phyloP scores from a whole-genome alignment of 2,797 vertebrate genomes.

The Balearica regulorum region DNA sequence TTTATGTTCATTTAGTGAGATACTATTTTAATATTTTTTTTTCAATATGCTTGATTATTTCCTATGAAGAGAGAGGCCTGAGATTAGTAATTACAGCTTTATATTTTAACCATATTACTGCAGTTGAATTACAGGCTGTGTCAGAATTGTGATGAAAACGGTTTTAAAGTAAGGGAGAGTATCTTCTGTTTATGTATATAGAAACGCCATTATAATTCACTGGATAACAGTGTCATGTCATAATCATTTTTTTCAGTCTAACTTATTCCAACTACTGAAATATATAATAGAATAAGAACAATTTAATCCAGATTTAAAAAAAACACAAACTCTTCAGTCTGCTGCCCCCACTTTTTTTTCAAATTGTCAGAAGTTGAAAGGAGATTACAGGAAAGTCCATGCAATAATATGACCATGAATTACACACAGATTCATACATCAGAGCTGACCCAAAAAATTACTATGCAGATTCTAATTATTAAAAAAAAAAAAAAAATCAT shows the following conservation, averaged over 20 bases:
- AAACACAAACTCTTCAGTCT: neutral
- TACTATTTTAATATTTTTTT: slow-evolving; percentile 8
- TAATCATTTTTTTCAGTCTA: neutral
- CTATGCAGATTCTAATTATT: neutral
- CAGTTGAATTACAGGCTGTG: neutral
- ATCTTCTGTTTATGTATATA: neutral
- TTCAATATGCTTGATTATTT: neutral
- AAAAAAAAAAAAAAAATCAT: neutral
- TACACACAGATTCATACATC: neutral
- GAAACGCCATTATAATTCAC: neutral
- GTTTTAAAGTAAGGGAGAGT: neutral
- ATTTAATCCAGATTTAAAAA: neutral
- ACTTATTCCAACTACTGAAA: neutral
- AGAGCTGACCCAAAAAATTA: neutral
- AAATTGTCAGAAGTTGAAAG: neutral
- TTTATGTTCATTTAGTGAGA: slow-evolving; percentile 48
- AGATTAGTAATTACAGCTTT: slow-evolving; percentile 2
- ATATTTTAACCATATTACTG: neutral
- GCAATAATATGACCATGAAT: neutral
- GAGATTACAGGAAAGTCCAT: neutral
- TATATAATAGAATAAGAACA: neutral
- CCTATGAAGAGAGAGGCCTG: neutral
- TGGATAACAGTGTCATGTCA: neutral
- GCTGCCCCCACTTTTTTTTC: neutral
- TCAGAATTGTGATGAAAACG: neutral